Evolutionary conservation across 2,113 vertebrate species (phyloP).

Genomic region (Uropsilus gracilis): DNA sequence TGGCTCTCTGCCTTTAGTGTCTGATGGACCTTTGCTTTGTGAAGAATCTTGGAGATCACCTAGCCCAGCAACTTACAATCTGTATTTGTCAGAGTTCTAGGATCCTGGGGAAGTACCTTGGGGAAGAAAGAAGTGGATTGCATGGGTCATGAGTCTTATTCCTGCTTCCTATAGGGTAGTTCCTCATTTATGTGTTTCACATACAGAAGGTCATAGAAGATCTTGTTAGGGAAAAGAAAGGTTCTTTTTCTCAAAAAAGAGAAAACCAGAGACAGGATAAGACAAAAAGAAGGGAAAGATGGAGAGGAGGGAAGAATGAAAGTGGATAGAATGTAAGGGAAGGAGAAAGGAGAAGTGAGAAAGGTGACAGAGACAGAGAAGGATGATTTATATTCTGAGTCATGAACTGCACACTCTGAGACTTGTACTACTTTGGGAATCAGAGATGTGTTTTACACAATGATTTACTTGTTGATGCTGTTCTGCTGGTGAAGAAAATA

Average conservation of each 20-base stretch:
- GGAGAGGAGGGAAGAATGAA: neutral
- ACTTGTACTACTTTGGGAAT: neutral
- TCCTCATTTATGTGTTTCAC: neutral
- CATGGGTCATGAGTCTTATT: neutral
- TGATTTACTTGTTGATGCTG: neutral
- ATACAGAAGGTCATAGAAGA: neutral
- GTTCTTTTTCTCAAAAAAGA: slow-evolving; percentile 7
- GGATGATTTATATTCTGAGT: neutral
- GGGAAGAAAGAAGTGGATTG: neutral
- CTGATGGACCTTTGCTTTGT: neutral
- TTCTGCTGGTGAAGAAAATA: neutral
- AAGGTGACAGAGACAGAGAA: neutral
- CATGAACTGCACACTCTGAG: neutral
- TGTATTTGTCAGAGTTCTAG: neutral
- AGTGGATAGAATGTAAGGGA: neutral
- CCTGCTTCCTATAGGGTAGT: neutral
- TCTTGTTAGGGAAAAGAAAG: neutral
- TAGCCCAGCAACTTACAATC: neutral
- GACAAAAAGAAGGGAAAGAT: neutral
- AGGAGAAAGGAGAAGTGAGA: neutral
- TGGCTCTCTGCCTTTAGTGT: neutral
- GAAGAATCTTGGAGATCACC: neutral
- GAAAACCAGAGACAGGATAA: neutral
- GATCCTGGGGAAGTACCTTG: neutral
- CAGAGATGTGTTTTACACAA: rapidly evolving